These are phyloP conservation scores for Plectrocnemia conspersa DNA, from an alignment of 1,140 invertebrate genomes.

Conservation along the genomic window DNA sequence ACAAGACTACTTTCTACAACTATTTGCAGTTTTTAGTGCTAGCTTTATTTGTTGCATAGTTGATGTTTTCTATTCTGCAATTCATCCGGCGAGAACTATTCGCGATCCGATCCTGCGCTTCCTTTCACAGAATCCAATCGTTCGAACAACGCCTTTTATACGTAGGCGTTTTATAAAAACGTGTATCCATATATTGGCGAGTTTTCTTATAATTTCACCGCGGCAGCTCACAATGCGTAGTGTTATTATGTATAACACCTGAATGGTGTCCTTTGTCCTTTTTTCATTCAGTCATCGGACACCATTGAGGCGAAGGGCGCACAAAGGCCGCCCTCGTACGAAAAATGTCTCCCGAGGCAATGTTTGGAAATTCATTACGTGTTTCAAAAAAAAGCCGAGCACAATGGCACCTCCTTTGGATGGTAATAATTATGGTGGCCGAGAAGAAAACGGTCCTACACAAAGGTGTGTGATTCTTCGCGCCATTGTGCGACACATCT, in stretches of 20 bases:
- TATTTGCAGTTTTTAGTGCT: too few relatives aligned
- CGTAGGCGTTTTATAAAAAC: too few relatives aligned
- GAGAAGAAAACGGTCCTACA: slow-evolving; percentile 18
- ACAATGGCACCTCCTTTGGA: slow-evolving; percentile 18
- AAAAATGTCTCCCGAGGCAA: neutral
- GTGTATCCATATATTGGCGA: too few relatives aligned
- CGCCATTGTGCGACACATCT: neutral
- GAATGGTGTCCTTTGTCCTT: slow-evolving; percentile 8
- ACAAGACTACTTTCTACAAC: too few relatives aligned
- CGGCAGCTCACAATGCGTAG: too few relatives aligned
- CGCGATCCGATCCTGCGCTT: too few relatives aligned
- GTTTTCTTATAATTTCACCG: too few relatives aligned
- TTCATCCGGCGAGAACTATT: too few relatives aligned
- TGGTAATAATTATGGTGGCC: slow-evolving; percentile 25
- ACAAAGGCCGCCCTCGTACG: slow-evolving; percentile 1
- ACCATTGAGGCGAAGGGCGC: slow-evolving; percentile 4
- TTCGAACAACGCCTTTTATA: too few relatives aligned
- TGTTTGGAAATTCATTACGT: slow-evolving; percentile 27
- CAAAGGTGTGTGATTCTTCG: slow-evolving; percentile 17
- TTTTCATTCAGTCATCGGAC: slow-evolving; percentile 22
- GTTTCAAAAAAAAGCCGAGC: slow-evolving; percentile 10
- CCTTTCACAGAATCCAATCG: too few relatives aligned
- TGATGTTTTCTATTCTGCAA: too few relatives aligned
- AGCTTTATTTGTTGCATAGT: too few relatives aligned
- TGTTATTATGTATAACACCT: neutral